Evolutionary conservation across 2,888 invertebrate genomes (phyloP).

Genomic region (Caenorhabditis sp.): DNA sequence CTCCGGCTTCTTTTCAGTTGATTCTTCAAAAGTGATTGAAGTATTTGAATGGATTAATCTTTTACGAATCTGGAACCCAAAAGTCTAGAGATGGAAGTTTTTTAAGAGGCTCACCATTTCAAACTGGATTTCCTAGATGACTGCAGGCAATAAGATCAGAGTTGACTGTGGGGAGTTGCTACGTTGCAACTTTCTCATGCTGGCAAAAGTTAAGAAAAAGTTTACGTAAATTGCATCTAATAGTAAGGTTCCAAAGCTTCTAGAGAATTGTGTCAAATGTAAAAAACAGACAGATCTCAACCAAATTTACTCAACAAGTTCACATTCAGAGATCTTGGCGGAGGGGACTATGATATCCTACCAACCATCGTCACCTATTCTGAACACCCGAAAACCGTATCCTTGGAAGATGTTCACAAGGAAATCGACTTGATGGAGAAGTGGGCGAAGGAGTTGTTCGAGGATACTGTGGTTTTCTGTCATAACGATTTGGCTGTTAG

Average conservation of each 20-base stretch:
- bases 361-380: slow-evolving; percentile 28
- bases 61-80: slow-evolving; percentile 20
- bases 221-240: no score
- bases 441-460: slow-evolving; percentile 23
- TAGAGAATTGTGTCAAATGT: no score
- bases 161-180: background rate
- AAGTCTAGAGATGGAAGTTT: background rate
- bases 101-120: background rate
- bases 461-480: slow-evolving; percentile 39
- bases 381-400: slow-evolving; percentile 35
- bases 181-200: background rate
- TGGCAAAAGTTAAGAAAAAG: no score
- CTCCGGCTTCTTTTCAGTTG: background rate
- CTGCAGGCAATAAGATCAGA: background rate
- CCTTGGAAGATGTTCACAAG: slow-evolving; percentile 29
- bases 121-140: background rate
- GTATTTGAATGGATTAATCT: slow-evolving; percentile 26
- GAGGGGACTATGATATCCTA: slow-evolving; percentile 25
- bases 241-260: no score
- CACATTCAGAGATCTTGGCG: slow-evolving; percentile 33
- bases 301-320: no score
- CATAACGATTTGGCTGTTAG: slow-evolving; percentile 47
- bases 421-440: slow-evolving; percentile 44
- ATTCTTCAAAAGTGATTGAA: background rate
- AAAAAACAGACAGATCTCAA: no score